Evolutionary conservation across 2,797 vertebrate genomes (phyloP).

Genomic region (Oryzias sinensis): DNA sequence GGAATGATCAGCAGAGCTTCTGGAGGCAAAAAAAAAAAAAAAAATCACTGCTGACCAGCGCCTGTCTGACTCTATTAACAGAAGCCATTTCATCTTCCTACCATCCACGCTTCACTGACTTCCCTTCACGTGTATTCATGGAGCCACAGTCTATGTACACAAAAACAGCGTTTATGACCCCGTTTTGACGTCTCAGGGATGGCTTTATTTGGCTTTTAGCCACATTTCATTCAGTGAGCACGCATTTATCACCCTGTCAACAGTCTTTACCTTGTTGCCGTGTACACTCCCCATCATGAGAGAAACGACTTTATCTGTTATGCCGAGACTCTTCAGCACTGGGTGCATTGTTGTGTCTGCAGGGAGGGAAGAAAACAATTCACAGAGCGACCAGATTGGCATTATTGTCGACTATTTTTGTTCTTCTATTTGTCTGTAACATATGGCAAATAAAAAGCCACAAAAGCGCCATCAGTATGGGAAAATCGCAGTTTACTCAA

Average conservation of each 20-base stretch:
- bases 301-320: constrained; percentile 81
- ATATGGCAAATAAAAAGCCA: constrained; percentile 40
- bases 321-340: constrained; percentile 82
- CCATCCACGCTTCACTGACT: constrained; percentile 49
- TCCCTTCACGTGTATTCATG: constrained; percentile 31
- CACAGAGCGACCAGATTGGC: constrained; percentile 43
- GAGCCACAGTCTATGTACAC: constrained; percentile 18
- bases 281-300: constrained; percentile 81
- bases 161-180: constrained; percentile 13
- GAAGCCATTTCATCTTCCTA: constrained; percentile 56
- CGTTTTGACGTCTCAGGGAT: constrained; percentile 8
- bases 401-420: constrained; percentile 39
- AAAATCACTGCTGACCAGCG: constrained; percentile 57
- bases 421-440: constrained; percentile 31
- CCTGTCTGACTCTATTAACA: constrained; percentile 68
- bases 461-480: constrained; percentile 9
- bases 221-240: constrained; percentile 8
- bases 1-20: constrained; percentile 55
- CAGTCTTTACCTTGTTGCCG: constrained; percentile 82
- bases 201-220: constrained; percentile 23
- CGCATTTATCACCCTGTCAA: constrained; percentile 23
- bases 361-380: constrained; percentile 37
- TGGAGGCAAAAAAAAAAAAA: constrained; percentile 29
- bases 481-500: constrained; percentile 27
- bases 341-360: constrained; percentile 88